Evolutionary conservation across 2,797 vertebrate species (phyloP).

Genomic region (Furcifer pardalis): DNA sequence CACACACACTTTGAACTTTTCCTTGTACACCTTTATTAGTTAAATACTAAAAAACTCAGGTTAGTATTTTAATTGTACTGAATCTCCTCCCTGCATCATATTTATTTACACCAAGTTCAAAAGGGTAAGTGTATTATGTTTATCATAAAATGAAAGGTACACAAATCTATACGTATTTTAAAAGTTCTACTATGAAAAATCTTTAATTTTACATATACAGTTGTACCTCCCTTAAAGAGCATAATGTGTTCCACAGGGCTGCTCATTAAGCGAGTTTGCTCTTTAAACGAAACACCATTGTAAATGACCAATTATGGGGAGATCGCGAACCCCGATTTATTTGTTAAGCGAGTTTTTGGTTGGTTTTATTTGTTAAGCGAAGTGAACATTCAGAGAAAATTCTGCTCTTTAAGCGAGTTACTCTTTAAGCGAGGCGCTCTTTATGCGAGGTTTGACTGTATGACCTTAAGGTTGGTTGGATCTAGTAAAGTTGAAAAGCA

Average conservation of each 20-base stretch:
- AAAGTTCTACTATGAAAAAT: neutral
- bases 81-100: neutral
- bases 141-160: neutral
- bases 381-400: too few species aligned
- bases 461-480: neutral
- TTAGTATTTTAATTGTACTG: neutral
- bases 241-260: too few species aligned
- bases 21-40: neutral
- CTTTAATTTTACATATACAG: neutral
- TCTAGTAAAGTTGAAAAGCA: conserved; percentile 37
- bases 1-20: neutral
- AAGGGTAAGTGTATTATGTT: neutral
- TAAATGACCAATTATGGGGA: too few species aligned
- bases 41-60: neutral
- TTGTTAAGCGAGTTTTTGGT: too few species aligned
- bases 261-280: too few species aligned
- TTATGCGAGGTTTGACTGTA: too few species aligned
- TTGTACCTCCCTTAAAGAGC: too few species aligned
- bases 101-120: neutral
- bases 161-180: neutral
- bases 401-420: too few species aligned
- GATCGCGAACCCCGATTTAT: too few species aligned
- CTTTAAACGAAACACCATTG: too few species aligned
- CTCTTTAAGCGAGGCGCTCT: too few species aligned
- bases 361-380: too few species aligned